phyloP scores from a whole-genome alignment of 1,140 invertebrate genomes.

The Nomia melanderi region DNA sequence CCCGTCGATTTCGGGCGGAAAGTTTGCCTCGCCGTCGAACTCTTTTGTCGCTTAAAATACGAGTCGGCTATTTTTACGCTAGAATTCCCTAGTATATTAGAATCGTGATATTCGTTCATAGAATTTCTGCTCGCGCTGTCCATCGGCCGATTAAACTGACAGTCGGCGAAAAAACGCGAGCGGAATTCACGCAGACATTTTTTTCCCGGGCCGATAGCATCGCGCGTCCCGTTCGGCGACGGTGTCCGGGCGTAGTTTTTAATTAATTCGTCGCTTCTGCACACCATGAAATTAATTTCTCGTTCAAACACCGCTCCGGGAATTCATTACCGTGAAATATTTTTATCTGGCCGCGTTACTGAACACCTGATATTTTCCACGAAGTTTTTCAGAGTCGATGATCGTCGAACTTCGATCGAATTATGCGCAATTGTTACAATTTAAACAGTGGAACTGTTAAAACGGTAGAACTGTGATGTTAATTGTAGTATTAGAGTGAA shows the following conservation, averaged over 20 bases:
- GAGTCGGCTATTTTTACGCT: too few relatives aligned
- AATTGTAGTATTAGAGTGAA: too few relatives aligned
- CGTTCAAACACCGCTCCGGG: constrained; percentile 5
- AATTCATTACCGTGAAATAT: background rate
- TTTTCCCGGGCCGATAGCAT: background rate
- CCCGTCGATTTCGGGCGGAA: too few relatives aligned
- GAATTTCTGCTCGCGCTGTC: background rate
- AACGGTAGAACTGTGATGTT: too few relatives aligned
- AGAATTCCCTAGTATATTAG: too few relatives aligned
- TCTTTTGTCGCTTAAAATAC: background rate
- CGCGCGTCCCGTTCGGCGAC: constrained; percentile 13
- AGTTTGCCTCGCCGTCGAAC: too few relatives aligned
- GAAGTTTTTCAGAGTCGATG: background rate
- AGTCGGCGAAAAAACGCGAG: background rate
- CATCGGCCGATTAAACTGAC: background rate
- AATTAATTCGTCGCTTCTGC: constrained; percentile 33
- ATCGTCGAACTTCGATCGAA: background rate
- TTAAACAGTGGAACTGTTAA: too few relatives aligned
- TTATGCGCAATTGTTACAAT: too few relatives aligned
- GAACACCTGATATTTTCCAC: background rate
- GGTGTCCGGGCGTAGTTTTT: constrained; percentile 22
- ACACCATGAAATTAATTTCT: constrained; percentile 20
- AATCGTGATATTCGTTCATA: background rate
- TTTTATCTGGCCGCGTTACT: too few relatives aligned
- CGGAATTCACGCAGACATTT: constrained; percentile 8